These are phyloP conservation scores for Eulimnadia texana DNA, from an alignment of 1,140 invertebrate species.

Conservation along the genomic window DNA sequence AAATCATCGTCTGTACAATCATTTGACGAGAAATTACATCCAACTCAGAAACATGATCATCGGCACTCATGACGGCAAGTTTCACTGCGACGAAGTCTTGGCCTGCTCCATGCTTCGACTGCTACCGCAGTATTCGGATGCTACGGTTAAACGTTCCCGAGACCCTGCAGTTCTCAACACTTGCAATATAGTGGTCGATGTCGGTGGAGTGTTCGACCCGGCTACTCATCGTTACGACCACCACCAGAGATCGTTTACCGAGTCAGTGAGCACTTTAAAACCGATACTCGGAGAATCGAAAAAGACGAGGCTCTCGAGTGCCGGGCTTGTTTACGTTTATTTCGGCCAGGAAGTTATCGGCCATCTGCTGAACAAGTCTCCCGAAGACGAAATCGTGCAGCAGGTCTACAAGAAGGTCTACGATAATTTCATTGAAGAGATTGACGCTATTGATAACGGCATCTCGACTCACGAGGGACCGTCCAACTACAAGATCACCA, in stretches of 20 bases:
- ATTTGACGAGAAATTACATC: too few relatives aligned
- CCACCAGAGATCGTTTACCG: constrained; percentile 67
- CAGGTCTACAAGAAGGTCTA: constrained; percentile 72
- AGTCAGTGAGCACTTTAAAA: constrained; percentile 43
- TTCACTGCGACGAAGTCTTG: constrained; percentile 93
- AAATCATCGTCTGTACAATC: too few relatives aligned
- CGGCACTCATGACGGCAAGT: constrained; percentile 35
- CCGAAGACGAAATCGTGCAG: constrained; percentile 35
- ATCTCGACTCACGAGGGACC: constrained; percentile 60
- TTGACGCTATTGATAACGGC: constrained; percentile 96
- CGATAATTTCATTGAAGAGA: constrained; percentile 76
- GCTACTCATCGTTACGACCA: constrained; percentile 73
- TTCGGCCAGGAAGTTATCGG: constrained; percentile 72
- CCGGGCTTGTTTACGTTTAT: constrained; percentile 82
- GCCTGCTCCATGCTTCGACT: constrained; percentile 80
- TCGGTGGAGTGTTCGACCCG: constrained; percentile 77
- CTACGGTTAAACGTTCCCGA: constrained; percentile 39
- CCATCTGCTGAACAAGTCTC: constrained; percentile 33
- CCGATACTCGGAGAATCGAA: constrained; percentile 34
- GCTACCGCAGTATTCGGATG: constrained; percentile 63
- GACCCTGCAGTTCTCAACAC: constrained; percentile 48
- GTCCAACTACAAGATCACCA: constrained; percentile 63
- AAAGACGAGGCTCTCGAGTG: constrained; percentile 70
- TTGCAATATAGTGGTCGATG: constrained; percentile 93
- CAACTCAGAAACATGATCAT: neutral